Evolutionary conservation across 2,888 invertebrate genomes (phyloP).

Genomic region (Capitulum mitella): DNA sequence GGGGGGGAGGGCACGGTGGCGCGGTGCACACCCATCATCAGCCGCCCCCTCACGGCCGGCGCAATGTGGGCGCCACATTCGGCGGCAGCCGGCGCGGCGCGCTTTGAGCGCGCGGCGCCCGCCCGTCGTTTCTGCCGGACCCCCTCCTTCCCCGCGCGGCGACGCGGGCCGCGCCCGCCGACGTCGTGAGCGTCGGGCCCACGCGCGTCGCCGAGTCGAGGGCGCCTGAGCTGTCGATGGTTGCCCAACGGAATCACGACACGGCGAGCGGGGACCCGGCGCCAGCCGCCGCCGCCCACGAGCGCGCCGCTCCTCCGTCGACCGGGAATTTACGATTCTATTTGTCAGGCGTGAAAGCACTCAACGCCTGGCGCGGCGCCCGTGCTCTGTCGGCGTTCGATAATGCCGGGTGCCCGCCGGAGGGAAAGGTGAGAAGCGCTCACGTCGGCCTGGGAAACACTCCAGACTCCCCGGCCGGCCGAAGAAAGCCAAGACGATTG

Average conservation of each 20-base stretch:
- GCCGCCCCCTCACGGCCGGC: neutral
- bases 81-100: neutral
- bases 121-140: no score
- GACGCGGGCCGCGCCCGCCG: no score
- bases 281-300: neutral
- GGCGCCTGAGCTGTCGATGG: neutral
- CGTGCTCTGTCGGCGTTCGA: neutral
- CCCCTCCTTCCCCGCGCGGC: no score
- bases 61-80: neutral
- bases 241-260: neutral
- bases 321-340: neutral
- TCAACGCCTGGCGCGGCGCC: neutral
- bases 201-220: neutral
- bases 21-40: neutral
- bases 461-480: neutral
- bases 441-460: no score
- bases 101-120: neutral
- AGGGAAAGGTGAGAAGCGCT: neutral
- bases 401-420: neutral
- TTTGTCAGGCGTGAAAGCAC: conserved; percentile 14
- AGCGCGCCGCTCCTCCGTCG: neutral
- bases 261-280: neutral
- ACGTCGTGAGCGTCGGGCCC: neutral
- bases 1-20: neutral
- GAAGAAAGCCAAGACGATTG: neutral